phyloP scores from a whole-genome alignment of 2,888 invertebrate species.

The Macaria notata region DNA sequence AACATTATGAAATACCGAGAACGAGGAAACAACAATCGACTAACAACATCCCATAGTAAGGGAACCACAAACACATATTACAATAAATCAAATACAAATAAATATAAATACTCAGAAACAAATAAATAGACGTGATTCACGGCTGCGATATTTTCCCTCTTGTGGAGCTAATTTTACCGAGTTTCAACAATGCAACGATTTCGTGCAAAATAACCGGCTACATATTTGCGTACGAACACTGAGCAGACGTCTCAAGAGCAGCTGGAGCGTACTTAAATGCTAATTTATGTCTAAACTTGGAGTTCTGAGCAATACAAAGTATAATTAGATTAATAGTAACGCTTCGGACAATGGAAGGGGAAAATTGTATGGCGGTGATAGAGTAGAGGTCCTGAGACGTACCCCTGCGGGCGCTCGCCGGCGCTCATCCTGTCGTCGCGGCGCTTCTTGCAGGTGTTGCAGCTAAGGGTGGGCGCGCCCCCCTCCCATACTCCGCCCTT shows the following conservation, averaged over 20 bases:
- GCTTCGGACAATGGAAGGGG: not conserved
- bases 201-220: constrained; percentile 40
- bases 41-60: no score
- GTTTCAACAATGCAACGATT: constrained; percentile 30
- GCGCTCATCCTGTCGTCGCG: constrained; percentile 72
- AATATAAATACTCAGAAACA: constrained; percentile 22
- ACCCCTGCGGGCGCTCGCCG: constrained; percentile 69
- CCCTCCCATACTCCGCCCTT: constrained; percentile 74
- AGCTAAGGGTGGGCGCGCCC: constrained; percentile 67
- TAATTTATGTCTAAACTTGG: constrained; percentile 23
- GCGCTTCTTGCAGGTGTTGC: constrained; percentile 74
- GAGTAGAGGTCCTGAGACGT: constrained; percentile 38
- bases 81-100: constrained; percentile 21
- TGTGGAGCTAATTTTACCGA: constrained; percentile 21
- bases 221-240: constrained; percentile 44
- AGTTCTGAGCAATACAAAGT: constrained; percentile 23
- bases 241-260: constrained; percentile 36
- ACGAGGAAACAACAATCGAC: constrained; percentile 30
- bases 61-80: constrained; percentile 2
- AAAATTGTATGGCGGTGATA: constrained; percentile 1
- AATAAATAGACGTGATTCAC: constrained; percentile 39
- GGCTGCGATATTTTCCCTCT: constrained; percentile 40
- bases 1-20: constrained; percentile 1
- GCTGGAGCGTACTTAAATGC: constrained; percentile 31
- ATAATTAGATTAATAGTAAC: constrained; percentile 1